phyloP scores from a whole-genome alignment of 2,113 vertebrate genomes.

The Phoenicopterus ruber region DNA sequence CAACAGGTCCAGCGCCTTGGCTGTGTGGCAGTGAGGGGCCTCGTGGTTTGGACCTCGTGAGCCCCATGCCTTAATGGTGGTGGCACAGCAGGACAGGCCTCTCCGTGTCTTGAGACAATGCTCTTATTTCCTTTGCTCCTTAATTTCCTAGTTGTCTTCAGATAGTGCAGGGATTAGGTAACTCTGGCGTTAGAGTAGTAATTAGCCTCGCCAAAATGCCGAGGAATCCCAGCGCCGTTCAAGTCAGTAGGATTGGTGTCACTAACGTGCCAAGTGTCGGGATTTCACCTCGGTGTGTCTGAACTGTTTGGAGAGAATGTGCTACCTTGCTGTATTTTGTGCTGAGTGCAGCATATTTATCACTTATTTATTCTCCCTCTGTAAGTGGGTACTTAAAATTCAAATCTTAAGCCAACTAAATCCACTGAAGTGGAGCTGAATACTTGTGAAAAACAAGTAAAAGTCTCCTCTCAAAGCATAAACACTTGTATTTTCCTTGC shows the following conservation, averaged over 20 bases:
- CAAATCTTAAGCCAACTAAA: background rate
- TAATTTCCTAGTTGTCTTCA: background rate
- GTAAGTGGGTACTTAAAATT: background rate
- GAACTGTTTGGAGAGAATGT: background rate
- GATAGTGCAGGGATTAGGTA: background rate
- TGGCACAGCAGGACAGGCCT: background rate
- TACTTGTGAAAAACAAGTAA: background rate
- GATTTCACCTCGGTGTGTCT: background rate
- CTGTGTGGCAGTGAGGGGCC: background rate
- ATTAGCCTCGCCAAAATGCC: background rate
- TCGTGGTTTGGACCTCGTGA: rapidly evolving
- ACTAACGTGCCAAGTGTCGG: background rate
- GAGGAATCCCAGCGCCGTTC: background rate
- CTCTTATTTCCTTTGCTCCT: background rate
- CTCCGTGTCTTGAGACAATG: background rate
- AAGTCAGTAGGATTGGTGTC: background rate
- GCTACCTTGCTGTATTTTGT: background rate
- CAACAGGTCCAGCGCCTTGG: background rate
- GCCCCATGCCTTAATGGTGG: rapidly evolving
- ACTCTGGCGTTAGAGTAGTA: background rate
- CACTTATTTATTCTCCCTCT: background rate
- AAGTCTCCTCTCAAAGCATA: background rate
- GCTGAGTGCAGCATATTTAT: background rate
- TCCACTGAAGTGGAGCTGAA: background rate
- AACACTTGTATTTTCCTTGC: background rate